These are phyloP conservation scores for Eristalis tenax DNA, from an alignment of 2,888 invertebrate species.

Conservation along the genomic window DNA sequence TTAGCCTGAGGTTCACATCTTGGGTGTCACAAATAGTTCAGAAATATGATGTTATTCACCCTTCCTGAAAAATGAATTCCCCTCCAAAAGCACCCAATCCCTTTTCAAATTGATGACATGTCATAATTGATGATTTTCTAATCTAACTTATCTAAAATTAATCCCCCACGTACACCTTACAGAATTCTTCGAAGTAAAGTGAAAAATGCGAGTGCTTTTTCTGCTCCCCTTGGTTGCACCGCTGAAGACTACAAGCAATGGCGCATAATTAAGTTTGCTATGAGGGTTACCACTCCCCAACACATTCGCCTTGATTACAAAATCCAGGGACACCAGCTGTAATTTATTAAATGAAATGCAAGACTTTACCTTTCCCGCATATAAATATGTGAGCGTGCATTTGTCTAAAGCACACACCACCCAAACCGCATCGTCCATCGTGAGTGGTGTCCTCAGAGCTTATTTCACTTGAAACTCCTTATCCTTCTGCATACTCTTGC, in stretches of 20 bases:
- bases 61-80: no score
- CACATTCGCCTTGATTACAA: slow-evolving; percentile 16
- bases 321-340: slow-evolving; percentile 34
- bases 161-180: neutral
- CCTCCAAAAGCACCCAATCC: no score
- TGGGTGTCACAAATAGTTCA: no score
- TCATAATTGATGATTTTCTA: neutral
- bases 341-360: slow-evolving; percentile 53
- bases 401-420: slow-evolving; percentile 31
- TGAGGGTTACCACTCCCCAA: neutral
- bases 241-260: neutral
- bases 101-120: neutral
- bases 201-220: neutral
- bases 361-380: slow-evolving; percentile 43
- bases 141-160: neutral
- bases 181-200: neutral
- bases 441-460: slow-evolving; percentile 8
- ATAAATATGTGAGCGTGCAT: slow-evolving; percentile 37
- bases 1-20: no score
- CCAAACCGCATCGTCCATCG: slow-evolving; percentile 8
- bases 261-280: neutral
- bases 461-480: slow-evolving; percentile 38
- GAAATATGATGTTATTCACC: no score
- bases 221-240: neutral
- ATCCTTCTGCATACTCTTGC: slow-evolving; percentile 2